phyloP scores from a whole-genome alignment of 92 coral and sea anemone genomes.

The Virgularia gustaviana region DNA sequence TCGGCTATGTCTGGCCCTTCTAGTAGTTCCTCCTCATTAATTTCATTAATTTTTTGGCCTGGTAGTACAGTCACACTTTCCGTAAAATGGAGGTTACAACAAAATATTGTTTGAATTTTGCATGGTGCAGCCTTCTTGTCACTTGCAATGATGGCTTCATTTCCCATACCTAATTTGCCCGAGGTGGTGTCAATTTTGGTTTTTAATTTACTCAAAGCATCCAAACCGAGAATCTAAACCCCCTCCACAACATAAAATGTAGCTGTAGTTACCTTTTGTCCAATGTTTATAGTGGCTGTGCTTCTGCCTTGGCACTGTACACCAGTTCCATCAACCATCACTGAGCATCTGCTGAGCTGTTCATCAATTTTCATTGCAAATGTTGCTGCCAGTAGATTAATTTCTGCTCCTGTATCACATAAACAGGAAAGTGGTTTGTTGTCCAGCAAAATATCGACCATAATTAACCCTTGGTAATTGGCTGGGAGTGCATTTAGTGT shows the following conservation, averaged over 20 bases:
- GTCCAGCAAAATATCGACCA: slow-evolving; percentile 1
- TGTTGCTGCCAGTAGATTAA: neutral
- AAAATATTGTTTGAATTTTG: neutral
- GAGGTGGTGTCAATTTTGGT: neutral
- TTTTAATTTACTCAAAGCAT: neutral
- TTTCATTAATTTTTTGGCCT: neutral
- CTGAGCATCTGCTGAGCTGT: neutral
- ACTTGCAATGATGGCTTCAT: neutral
- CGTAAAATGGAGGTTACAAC: neutral
- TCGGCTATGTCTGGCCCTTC: neutral
- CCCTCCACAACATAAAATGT: neutral
- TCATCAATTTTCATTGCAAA: neutral
- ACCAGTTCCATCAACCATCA: slow-evolving; percentile 9
- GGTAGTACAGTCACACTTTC: neutral
- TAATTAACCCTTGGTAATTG: neutral
- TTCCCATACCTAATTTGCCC: neutral
- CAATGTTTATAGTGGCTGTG: slow-evolving; percentile 3
- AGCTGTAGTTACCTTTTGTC: neutral
- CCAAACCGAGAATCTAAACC: slow-evolving; percentile 1
- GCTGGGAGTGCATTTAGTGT: neutral
- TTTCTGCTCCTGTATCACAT: slow-evolving; percentile 7
- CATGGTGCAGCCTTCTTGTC: neutral
- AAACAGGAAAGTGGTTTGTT: slow-evolving; percentile 3
- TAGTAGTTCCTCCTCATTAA: neutral
- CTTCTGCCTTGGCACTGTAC: slow-evolving; percentile 1